These are phyloP conservation scores for Gandaritis pyraliata DNA, from an alignment of 2,888 invertebrate species.

Conservation along the genomic window DNA sequence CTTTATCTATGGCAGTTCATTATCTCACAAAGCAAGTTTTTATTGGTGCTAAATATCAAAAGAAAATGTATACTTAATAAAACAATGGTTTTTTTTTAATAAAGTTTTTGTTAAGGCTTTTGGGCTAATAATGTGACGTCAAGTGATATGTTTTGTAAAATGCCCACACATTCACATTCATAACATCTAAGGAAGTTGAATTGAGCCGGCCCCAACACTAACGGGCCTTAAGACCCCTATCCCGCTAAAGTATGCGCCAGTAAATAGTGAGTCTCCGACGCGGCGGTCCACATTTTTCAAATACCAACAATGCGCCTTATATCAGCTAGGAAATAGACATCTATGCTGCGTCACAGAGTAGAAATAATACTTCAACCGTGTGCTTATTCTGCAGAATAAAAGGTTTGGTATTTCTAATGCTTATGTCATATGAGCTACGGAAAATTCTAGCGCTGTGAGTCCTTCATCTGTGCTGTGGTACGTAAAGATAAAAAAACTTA, in stretches of 20 bases:
- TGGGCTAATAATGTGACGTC: no score
- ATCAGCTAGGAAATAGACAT: slow-evolving; percentile 2
- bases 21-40: no score
- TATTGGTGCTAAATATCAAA: not conserved
- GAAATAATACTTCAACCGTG: not conserved
- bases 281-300: not conserved
- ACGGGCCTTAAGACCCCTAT: not conserved
- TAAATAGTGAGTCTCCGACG: not conserved
- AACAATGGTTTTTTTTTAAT: no score
- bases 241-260: slow-evolving; percentile 1
- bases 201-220: not conserved
- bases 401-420: not conserved
- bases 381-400: not conserved
- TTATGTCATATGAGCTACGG: no score
- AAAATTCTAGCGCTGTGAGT: no score
- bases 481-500: no score
- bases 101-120: no score
- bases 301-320: slow-evolving; percentile 3
- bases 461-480: no score
- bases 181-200: not conserved
- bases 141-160: no score
- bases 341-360: not conserved
- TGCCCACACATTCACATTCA: not conserved
- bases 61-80: no score
- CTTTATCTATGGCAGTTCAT: no score